phyloP scores from a whole-genome alignment of 2,888 invertebrate species.

The Smittia aterrima region DNA sequence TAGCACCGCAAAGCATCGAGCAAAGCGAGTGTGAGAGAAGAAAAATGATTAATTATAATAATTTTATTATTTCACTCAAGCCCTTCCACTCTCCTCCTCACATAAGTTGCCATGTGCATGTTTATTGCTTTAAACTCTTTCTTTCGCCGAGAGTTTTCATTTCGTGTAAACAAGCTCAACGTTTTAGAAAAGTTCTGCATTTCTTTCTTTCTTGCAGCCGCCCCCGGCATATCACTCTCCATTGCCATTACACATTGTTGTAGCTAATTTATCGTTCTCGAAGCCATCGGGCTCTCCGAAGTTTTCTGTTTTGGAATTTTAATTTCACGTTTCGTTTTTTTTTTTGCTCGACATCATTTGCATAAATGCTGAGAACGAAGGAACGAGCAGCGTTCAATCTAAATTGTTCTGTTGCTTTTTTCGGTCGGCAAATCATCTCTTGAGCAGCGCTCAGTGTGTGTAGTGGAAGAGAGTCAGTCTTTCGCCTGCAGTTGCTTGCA shows the following conservation, averaged over 20 bases:
- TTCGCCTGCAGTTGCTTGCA: background rate
- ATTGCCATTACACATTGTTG: background rate
- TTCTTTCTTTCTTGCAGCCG: background rate
- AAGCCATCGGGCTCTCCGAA: background rate
- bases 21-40: constrained; percentile 5
- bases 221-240: background rate
- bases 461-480: too few species aligned
- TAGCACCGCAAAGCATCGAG: background rate
- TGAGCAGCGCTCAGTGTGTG: background rate
- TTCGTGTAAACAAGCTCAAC: background rate
- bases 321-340: constrained; percentile 8
- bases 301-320: background rate
- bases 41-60: constrained; percentile 36
- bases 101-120: constrained; percentile 7
- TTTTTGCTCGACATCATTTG: background rate
- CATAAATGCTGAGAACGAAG: background rate
- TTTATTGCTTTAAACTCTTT: constrained; percentile 14
- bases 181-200: background rate
- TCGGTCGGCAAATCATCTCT: background rate
- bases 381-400: background rate
- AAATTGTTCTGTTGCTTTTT: background rate
- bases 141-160: background rate
- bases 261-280: background rate
- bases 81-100: background rate
- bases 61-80: constrained; percentile 21